Evolutionary conservation across 2,113 vertebrate genomes (phyloP), one percentile per base, ranked within the genome.

Genomic region (Campylorhamphus procurvoides): DNA sequence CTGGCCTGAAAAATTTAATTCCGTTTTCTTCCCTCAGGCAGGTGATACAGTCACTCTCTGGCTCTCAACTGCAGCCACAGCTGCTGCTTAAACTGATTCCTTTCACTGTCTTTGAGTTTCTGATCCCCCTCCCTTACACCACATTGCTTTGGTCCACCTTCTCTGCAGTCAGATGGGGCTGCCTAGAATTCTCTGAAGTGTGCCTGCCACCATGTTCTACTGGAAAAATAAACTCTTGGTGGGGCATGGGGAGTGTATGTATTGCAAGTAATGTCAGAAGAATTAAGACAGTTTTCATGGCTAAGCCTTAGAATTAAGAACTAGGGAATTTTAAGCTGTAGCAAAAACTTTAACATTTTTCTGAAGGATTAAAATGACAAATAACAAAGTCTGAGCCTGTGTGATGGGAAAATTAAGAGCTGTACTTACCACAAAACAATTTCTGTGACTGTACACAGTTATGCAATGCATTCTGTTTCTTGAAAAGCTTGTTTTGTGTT

Each of bases 271-370:
- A 11, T 40, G 49, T 72, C 52, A 72, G 47, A 58, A 40, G 39
- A 78, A 44, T 60, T 87, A 64, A 60, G 19, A 25, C 29, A 16
- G 14, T 44, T 86, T 60, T 76, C 50, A 12, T 47, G 14, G 58
- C 39, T 76, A 31, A 89, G 76, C 40, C 69, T 89, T 79, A 63
- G 56, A 85, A 63, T 68, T 94, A 93, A 90, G 62, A 72, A 47
- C 47, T 47, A 27, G 66, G 42, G 75, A 93, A 93, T 94, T 78
- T 87, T 85, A 95, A 93, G 78, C 74, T 75, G 12, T 35, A 35
- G 56, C 62, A 92, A 85, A 87, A 95, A 42, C 22, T 10, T 66
- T 33, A 84, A 17, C 39, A 14, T 75, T 90, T 90, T 94, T 85
- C 69, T 60, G 40, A 90, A 68, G 52, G 66, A 79, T 91, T 93